Evolutionary conservation across 2,888 invertebrate species (phyloP), one percentile per base, ranked within the genome.

Genomic region (Himalopsyche anomala): DNA sequence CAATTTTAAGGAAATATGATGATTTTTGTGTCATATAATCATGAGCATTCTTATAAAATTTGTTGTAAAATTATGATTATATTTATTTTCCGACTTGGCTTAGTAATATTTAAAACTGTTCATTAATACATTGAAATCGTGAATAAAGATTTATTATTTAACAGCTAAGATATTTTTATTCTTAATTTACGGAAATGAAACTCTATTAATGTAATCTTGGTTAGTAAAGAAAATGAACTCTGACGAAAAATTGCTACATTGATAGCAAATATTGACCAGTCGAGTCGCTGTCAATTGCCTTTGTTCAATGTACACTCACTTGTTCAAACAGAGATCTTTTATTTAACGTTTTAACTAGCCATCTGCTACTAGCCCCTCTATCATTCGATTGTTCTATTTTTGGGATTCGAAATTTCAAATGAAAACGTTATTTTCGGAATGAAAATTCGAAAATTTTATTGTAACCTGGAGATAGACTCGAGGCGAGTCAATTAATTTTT

Each of bases 261-360:
- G 74, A 36, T 74, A 36, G 74, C 74, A 74, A 74, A 74, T 74
- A 74, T 74, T 74, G 74, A 74, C 74, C 74, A 36, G 19, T 38
- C 12, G 28, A 36, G 74, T 74, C 9, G 74, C 38, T 74, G 38
- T 74, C 74, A 74, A 74, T 74, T 38, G 74, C 74, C 36, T 74
- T 74, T 74, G 74, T 74, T 74, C 74, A 36, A 19, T 36, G 74
- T 36, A 38, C 74, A 74, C 15, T 74, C 74, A 74, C 74, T 74
- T 74, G 74, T 74, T 36, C 38, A 74, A 74, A 74, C 74, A 74
- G 74, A 38, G 15, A 74, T 74, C 74, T 74, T 74, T 74, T 74
- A 74, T 74, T 74, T 74, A 74, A 74, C 15, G 36, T 74, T 74
- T 74, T 36, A 74, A 74, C 74, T 74, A 74, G 74, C 36, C 74